phyloP scores from a whole-genome alignment of 2,888 invertebrate genomes.

The Pyrgus malvae region DNA sequence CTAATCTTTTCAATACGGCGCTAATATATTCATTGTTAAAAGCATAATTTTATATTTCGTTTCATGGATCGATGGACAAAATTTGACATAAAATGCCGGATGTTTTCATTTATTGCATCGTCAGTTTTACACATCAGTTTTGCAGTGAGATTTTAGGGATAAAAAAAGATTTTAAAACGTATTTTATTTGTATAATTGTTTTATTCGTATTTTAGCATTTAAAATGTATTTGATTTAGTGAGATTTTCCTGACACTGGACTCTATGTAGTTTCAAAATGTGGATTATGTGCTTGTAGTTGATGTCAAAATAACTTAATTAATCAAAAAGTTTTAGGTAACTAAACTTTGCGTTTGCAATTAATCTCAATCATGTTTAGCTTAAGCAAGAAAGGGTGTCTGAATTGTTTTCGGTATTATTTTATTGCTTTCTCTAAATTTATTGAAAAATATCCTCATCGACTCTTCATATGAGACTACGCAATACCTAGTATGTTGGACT shows the following conservation, averaged over 20 bases:
- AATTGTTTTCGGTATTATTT: background rate
- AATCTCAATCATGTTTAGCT: slow-evolving; percentile 33
- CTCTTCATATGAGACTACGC: too few relatives aligned
- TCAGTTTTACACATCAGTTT: too few relatives aligned
- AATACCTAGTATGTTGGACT: too few relatives aligned
- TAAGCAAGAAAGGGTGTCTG: background rate
- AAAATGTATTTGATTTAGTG: background rate
- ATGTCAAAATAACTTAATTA: slow-evolving; percentile 30
- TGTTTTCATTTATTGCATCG: too few relatives aligned
- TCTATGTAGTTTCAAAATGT: background rate
- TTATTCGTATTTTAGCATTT: too few relatives aligned
- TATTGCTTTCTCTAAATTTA: background rate
- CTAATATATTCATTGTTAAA: slow-evolving; percentile 1
- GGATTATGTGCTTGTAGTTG: background rate
- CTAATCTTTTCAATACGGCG: slow-evolving; percentile 13
- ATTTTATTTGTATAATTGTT: too few relatives aligned
- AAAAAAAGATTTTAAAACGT: too few relatives aligned
- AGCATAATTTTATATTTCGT: background rate
- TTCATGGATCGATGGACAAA: background rate
- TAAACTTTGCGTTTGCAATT: slow-evolving; percentile 30
- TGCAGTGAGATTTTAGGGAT: too few relatives aligned
- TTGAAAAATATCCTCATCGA: background rate
- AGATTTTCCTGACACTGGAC: background rate
- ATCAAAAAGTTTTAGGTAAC: slow-evolving; percentile 33
- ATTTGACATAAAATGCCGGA: too few relatives aligned